Percentiles rank a stretch among this genome's conserved stretches.
phyloP scores from a whole-genome alignment of 2,113 vertebrate species.

The Ochotona curzoniae region DNA sequence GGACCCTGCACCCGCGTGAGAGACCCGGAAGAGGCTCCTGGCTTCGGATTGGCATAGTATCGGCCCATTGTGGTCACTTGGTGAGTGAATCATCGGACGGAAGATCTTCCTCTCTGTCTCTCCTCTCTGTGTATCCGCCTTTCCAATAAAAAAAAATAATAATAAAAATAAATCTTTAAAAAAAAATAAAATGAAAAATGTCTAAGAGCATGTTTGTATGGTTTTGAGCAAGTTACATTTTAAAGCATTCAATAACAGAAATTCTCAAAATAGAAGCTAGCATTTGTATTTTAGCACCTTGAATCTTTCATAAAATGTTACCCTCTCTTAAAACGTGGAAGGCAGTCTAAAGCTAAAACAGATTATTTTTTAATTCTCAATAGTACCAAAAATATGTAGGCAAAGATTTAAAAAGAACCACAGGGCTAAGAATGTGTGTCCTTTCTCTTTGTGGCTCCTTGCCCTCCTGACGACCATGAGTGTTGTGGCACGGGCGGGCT shows the following conservation, averaged over 20 bases:
- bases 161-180: too few relatives aligned
- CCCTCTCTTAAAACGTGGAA: slow-evolving; percentile 15
- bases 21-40: too few relatives aligned
- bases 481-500: slow-evolving; percentile 42
- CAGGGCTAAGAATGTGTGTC: slow-evolving; percentile 19
- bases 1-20: too few relatives aligned
- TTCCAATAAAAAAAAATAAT: too few relatives aligned
- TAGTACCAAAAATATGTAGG: slow-evolving; percentile 31
- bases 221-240: not conserved
- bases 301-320: not conserved
- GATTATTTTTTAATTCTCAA: slow-evolving; percentile 1
- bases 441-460: slow-evolving; percentile 41
- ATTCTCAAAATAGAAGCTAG: slow-evolving; percentile 9
- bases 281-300: not conserved
- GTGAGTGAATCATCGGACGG: too few relatives aligned
- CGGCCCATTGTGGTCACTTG: too few relatives aligned
- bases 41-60: too few relatives aligned
- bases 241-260: not conserved
- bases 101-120: too few relatives aligned
- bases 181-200: not conserved
- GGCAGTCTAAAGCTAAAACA: slow-evolving; percentile 42
- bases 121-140: too few relatives aligned
- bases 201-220: not conserved
- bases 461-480: slow-evolving; percentile 53
- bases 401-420: slow-evolving; percentile 19